Evolutionary conservation across 2,797 vertebrate genomes (phyloP).

Genomic region (Melanotaenia maccullochi): DNA sequence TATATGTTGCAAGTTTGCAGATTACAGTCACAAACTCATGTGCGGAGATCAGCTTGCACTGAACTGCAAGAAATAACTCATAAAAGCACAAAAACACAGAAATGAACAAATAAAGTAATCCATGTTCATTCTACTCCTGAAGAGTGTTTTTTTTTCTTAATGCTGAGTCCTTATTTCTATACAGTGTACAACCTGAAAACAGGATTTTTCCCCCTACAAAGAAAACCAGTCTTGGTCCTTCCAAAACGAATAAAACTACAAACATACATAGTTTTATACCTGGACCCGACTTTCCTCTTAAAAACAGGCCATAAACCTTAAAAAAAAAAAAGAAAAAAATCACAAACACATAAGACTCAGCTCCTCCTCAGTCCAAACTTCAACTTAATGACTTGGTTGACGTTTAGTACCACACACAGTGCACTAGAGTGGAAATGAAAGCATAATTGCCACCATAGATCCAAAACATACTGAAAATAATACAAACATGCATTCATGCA

Average conservation of each 20-base stretch:
- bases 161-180: background rate
- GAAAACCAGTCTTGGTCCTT: background rate
- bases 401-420: slow-evolving; percentile 70
- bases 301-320: slow-evolving; percentile 71
- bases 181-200: background rate
- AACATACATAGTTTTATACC: slow-evolving; percentile 42
- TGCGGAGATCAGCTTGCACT: slow-evolving; percentile 17
- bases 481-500: slow-evolving; percentile 80
- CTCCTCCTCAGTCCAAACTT: slow-evolving; percentile 72
- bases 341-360: slow-evolving; percentile 64
- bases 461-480: slow-evolving; percentile 79
- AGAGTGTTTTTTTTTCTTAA: background rate
- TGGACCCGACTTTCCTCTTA: slow-evolving; percentile 63
- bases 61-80: background rate
- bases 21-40: slow-evolving; percentile 26
- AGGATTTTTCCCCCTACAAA: background rate
- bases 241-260: slow-evolving; percentile 13
- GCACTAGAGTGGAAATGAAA: slow-evolving; percentile 81
- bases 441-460: slow-evolving; percentile 82
- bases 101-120: background rate
- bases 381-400: slow-evolving; percentile 78
- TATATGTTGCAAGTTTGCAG: slow-evolving; percentile 22
- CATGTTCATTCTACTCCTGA: background rate
- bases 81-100: background rate
- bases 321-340: slow-evolving; percentile 33